phyloP scores from a whole-genome alignment of 2,888 invertebrate genomes.

The Drosophila tanythrix region DNA sequence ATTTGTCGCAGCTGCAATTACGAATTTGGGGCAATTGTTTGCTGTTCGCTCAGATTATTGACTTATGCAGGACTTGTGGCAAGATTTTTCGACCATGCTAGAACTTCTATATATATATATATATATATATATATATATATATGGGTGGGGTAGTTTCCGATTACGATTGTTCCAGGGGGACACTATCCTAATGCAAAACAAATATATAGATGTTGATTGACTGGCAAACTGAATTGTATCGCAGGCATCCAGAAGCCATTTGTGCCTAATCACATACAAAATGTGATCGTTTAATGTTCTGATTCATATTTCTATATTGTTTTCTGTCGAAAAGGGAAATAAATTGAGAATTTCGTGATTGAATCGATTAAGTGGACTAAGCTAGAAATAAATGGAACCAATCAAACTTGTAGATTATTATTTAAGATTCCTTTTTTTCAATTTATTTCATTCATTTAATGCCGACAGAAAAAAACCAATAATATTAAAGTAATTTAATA shows the following conservation, averaged over 20 bases:
- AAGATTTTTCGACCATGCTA: constrained; percentile 22
- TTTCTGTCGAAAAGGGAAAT: not conserved
- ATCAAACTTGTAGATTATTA: not conserved
- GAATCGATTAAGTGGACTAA: not conserved
- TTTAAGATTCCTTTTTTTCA: not conserved
- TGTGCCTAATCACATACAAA: not conserved
- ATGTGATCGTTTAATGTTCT: not conserved
- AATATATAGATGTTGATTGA: not conserved
- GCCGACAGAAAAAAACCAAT: not conserved
- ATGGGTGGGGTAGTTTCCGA: not conserved
- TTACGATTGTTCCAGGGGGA: not conserved
- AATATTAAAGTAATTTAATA: not conserved
- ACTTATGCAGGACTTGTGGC: constrained; percentile 20
- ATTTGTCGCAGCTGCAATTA: constrained; percentile 71
- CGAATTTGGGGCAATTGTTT: constrained; percentile 72
- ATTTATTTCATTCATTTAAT: not conserved
- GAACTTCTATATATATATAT: not conserved
- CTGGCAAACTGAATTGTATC: not conserved
- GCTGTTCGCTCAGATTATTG: constrained; percentile 44
- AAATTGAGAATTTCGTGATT: not conserved
- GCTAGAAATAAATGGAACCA: not conserved
- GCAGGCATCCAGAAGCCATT: not conserved
- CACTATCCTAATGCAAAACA: not conserved
- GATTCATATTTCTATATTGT: not conserved
- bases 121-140: not conserved